phyloP scores from a whole-genome alignment of 2,888 invertebrate species.

The Willowsia nigromaculata region DNA sequence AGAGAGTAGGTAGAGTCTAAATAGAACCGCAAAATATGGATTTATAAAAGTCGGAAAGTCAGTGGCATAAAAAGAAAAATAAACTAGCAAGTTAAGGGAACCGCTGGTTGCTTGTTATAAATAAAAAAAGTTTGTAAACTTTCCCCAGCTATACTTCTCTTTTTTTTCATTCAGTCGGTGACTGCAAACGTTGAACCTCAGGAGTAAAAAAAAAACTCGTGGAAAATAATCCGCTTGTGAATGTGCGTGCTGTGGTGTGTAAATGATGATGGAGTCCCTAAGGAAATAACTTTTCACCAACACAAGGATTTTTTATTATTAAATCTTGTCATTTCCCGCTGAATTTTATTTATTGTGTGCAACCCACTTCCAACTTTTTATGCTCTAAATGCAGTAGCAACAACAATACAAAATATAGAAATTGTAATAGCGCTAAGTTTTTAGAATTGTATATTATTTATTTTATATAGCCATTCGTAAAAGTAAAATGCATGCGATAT shows the following conservation, averaged over 20 bases:
- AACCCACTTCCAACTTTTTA: neutral
- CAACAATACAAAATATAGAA: no score
- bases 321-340: neutral
- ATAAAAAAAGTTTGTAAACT: neutral
- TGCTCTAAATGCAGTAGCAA: no score
- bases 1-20: neutral
- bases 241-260: neutral
- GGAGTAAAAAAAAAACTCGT: neutral
- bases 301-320: neutral
- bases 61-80: neutral
- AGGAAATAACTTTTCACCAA: neutral
- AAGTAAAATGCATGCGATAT: no score
- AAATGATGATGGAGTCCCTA: neutral
- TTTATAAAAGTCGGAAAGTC: neutral
- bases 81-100: neutral
- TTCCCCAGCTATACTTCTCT: neutral
- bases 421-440: no score
- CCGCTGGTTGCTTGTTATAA: neutral
- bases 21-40: no score
- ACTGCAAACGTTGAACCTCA: neutral
- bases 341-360: neutral
- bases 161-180: no score
- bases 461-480: no score
- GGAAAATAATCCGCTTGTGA: neutral
- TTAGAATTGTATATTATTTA: no score